Percentiles rank a stretch among this genome's conserved stretches.
These are phyloP conservation scores for Ahaetulla prasina DNA, from an alignment of 2,113 vertebrate species.

Conservation along the genomic window DNA sequence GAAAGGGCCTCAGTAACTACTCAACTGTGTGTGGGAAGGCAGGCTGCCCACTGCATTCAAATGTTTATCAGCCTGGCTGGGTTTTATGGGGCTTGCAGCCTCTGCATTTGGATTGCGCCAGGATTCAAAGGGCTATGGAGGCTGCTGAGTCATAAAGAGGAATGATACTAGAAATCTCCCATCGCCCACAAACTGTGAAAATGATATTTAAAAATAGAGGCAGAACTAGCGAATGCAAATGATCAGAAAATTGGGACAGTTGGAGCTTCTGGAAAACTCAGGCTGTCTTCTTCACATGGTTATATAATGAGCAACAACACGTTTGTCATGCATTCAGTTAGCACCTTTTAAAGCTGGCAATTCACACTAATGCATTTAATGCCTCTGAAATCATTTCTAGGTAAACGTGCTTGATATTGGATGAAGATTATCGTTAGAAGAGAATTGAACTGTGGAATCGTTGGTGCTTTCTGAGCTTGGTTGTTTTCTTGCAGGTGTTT, in stretches of 20 bases:
- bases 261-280: neutral
- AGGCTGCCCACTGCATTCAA: neutral
- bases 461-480: neutral
- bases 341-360: neutral
- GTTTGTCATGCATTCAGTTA: neutral
- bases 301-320: neutral
- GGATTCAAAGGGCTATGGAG: neutral
- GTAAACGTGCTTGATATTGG: neutral
- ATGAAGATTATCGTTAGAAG: neutral
- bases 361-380: neutral
- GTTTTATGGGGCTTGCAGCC: neutral
- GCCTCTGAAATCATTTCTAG: neutral
- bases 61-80: neutral
- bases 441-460: neutral
- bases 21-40: neutral
- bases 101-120: neutral
- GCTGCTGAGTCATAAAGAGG: neutral
- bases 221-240: neutral
- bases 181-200: neutral
- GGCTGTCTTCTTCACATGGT: neutral
- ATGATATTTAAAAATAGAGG: neutral
- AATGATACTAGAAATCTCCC: neutral
- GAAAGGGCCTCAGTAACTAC: neutral
- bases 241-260: neutral
- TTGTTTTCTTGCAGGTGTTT: neutral